These are phyloP conservation scores for Loripinus fragilis DNA, from an alignment of 2,888 invertebrate genomes.

Conservation along the genomic window DNA sequence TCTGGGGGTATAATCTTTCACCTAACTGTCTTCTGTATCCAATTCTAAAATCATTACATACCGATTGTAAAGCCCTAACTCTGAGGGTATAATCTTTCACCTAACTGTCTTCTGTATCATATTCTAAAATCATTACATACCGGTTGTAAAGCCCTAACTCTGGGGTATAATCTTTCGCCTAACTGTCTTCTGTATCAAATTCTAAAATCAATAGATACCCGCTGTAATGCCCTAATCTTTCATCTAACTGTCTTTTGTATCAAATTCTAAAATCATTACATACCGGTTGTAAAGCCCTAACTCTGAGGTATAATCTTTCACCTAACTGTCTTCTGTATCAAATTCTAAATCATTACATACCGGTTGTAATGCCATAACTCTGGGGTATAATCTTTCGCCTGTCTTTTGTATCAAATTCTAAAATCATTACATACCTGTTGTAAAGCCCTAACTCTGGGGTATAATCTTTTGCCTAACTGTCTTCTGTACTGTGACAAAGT, in stretches of 20 bases:
- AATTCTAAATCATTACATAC: too few species aligned
- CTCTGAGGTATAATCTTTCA: conserved; percentile 95
- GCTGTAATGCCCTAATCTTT: too few species aligned
- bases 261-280: too few species aligned
- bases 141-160: conserved; percentile 86
- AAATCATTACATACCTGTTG: conserved; percentile 83
- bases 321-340: conserved; percentile 97
- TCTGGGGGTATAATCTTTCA: too few species aligned
- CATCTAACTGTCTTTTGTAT: too few species aligned
- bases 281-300: conserved; percentile 84
- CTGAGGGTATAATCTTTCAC: conserved; percentile 96
- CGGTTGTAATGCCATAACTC: too few species aligned
- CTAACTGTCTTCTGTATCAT: conserved; percentile 96
- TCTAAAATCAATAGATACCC: too few species aligned
- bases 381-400: too few species aligned
- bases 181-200: conserved; percentile 97
- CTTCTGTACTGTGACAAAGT: conserved; percentile 89
- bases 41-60: too few species aligned
- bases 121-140: too few species aligned
- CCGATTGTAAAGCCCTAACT: conserved; percentile 85
- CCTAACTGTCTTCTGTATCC: too few species aligned
- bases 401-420: too few species aligned
- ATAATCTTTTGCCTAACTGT: conserved; percentile 95
- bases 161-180: conserved; percentile 95
- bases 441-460: conserved; percentile 89